Percentiles rank a stretch among this genome's conserved stretches.
Conservation (phyloP, 2,113 vertebrate genomes). For the Hippopotamus amphibius region DNA sequence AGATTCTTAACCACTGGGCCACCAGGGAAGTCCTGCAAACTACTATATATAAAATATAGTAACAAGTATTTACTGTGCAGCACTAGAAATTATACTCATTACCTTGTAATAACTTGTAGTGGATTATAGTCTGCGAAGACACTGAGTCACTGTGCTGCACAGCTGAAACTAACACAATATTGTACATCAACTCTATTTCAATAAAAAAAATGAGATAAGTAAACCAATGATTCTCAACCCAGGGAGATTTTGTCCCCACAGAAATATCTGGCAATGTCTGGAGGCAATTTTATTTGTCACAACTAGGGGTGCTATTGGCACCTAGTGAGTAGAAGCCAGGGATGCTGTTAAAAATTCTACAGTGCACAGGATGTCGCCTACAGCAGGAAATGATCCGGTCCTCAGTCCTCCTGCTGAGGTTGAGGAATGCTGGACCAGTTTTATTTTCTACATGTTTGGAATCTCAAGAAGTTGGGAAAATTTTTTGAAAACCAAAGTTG, state of each 20-base stretch:
- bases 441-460: not conserved
- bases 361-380: fast-evolving
- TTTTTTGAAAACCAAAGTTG: not conserved
- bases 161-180: not conserved
- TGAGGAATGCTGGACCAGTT: not conserved
- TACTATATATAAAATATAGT: not conserved
- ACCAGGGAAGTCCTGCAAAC: not conserved
- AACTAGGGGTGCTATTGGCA: not conserved
- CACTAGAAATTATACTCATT: not conserved
- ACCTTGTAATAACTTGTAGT: not conserved
- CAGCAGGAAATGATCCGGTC: fast-evolving
- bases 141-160: not conserved
- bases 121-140: not conserved
- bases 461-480: not conserved
- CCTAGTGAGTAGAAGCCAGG: fast-evolving
- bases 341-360: not conserved
- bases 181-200: not conserved
- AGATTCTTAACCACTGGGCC: too few relatives aligned
- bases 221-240: not conserved
- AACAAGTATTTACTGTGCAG: not conserved
- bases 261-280: not conserved
- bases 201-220: not conserved
- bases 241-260: not conserved
- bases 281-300: not conserved
- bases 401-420: fast-evolving